Conservation (phyloP, 2,113 vertebrate species). For the Marcusenius ussheri region DNA sequence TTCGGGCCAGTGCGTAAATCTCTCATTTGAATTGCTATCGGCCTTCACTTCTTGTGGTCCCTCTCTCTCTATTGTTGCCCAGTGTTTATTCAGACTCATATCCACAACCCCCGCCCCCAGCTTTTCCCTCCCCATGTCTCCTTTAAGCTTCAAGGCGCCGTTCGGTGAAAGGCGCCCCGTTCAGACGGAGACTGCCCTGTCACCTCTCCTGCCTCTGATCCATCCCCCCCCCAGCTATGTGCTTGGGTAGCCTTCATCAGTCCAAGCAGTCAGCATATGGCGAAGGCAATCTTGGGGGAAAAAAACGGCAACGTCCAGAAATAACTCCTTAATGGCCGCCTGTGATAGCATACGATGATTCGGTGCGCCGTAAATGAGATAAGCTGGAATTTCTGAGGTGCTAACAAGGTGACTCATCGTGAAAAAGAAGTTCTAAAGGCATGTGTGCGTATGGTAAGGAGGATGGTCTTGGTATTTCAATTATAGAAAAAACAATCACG, state of each 20-base stretch:
- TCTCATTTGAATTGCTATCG: background rate
- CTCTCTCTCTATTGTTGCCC: background rate
- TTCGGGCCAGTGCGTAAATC: background rate
- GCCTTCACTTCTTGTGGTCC: background rate
- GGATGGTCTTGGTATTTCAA: background rate
- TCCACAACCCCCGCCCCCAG: background rate
- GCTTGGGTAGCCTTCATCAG: background rate
- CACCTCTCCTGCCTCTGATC: background rate
- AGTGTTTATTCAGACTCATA: background rate
- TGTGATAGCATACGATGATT: background rate
- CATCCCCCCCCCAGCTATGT: background rate
- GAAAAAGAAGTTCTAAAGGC: background rate
- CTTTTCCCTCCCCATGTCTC: background rate
- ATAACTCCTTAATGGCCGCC: background rate
- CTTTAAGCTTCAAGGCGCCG: background rate
- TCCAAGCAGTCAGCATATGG: background rate
- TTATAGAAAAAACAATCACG: background rate
- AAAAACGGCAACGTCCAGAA: background rate
- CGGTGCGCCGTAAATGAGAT: background rate
- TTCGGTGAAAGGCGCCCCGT: background rate
- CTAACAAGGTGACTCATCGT: slow-evolving; percentile 13
- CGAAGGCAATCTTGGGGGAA: background rate
- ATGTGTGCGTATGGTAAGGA: background rate
- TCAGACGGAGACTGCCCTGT: background rate
- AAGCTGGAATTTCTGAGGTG: slow-evolving; percentile 4